Base-by-base conservation (phyloP, 2,888 invertebrate genomes). In the Salpingus planirostris region DNA sequence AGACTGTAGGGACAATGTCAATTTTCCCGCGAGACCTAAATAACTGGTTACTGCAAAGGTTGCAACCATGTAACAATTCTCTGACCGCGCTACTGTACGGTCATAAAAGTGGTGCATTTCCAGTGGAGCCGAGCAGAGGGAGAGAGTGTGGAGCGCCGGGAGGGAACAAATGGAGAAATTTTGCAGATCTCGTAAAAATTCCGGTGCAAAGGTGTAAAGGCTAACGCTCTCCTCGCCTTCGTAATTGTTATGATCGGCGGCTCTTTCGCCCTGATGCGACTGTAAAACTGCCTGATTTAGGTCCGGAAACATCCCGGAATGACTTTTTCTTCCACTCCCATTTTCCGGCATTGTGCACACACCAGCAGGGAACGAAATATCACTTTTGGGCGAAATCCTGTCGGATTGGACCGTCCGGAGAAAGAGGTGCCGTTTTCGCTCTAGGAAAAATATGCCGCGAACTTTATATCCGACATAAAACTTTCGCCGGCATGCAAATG, bases 261-360 rank as follows among this genome's bases (percentile, higher is more conserved):
- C 18, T 18, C 23, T 11, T 27, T 6, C 21, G 7, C 3, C 24
- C 33, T 39, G 45, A 46, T 40, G 43, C 36, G 42, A 33, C 44
- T 43, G 42, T 45, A 43, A 43, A 47, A 45, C 42, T 42, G 43
- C 42, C 43, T 47, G 43, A 47, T 47, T 45, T 45, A 47, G 36
- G 43, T 42, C 42, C 42, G 45, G 40, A 42, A 34, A 38, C 40
- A 40, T 41, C 38, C 40, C 36, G 36, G 36, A 47, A 47, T 43
- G 44, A 43, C 44, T 47, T 44, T 43, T 44, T 40, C 39, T 38
- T 27, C 36, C 13, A 21, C n/a, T 11, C 10, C 11, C 25, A 13
- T 27, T 15, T 10, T 12, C 15, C 22, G 5, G 13, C 14, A 31
- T 31, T 21, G 8, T 12, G 10, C 10, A 18, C 22, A 26, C 21